phyloP scores from a whole-genome alignment of 2,888 invertebrate species.

The Lobophora halterata region DNA sequence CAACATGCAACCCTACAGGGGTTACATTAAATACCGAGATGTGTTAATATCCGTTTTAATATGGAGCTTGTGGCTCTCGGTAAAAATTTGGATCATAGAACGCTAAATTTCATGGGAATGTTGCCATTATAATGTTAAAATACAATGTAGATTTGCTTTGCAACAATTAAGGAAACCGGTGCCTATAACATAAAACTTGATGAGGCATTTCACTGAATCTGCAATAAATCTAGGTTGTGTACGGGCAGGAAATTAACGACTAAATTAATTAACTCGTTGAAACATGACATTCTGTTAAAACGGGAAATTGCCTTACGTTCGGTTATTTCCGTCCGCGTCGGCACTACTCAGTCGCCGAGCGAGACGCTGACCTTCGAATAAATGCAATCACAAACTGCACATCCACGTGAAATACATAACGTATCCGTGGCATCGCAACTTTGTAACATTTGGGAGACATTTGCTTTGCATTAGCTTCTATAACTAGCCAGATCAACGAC shows the following conservation, averaged over 20 bases:
- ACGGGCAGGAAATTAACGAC: constrained; percentile 4
- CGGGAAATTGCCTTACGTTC: constrained; percentile 67
- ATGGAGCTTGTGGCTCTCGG: constrained; percentile 27
- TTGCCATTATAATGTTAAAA: constrained; percentile 17
- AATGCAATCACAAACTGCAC: constrained; percentile 44
- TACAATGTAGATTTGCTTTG: too few relatives aligned
- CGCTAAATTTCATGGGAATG: constrained; percentile 24
- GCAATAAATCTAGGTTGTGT: constrained; percentile 9
- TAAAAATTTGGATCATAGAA: constrained; percentile 30
- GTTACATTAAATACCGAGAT: constrained; percentile 40
- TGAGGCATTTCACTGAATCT: constrained; percentile 5
- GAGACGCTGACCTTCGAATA: constrained; percentile 58
- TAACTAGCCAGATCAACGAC: constrained; percentile 12
- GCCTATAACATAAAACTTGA: neutral
- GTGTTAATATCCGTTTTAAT: constrained; percentile 45
- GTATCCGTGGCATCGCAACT: constrained; percentile 9
- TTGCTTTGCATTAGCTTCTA: constrained; percentile 6
- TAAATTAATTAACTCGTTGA: constrained; percentile 22
- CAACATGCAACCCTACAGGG: constrained; percentile 32
- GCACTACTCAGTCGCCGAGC: constrained; percentile 35
- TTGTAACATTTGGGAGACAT: constrained; percentile 2
- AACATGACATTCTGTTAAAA: constrained; percentile 26
- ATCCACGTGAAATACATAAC: constrained; percentile 20
- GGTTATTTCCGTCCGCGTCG: constrained; percentile 65
- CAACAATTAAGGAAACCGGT: too few relatives aligned